These are phyloP conservation scores for Petaurus breviceps DNA, from an alignment of 2,113 vertebrate genomes.

Conservation along the genomic window DNA sequence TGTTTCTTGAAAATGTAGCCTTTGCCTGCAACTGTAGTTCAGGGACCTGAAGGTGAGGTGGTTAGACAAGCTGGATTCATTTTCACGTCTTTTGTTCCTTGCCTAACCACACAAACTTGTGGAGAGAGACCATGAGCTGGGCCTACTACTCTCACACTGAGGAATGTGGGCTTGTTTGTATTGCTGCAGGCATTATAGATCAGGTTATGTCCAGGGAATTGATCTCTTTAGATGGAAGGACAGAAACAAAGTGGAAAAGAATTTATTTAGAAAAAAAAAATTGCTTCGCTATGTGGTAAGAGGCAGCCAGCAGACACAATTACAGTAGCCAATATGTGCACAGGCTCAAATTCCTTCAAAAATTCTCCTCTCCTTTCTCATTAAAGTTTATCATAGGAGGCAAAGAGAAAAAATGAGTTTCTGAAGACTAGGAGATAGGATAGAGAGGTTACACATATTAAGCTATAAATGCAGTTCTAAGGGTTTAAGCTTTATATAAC, in stretches of 20 bases:
- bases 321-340: accelerated
- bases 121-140: background rate
- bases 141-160: background rate
- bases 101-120: background rate
- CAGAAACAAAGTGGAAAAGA: accelerated
- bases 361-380: background rate
- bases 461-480: background rate
- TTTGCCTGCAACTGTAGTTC: background rate
- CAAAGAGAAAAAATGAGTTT: background rate
- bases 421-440: conserved; percentile 18
- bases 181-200: background rate
- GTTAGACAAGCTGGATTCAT: background rate
- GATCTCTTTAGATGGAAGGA: background rate
- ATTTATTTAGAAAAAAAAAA: background rate
- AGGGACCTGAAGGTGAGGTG: background rate
- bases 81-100: background rate
- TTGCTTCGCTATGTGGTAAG: background rate
- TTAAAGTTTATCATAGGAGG: background rate
- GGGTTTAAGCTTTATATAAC: background rate
- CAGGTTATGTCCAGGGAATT: accelerated
- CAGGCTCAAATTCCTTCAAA: background rate
- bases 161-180: background rate
- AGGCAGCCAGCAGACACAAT: background rate
- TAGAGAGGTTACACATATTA: background rate
- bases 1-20: background rate